Evolutionary conservation across 2,888 invertebrate genomes (phyloP), one percentile per base, ranked within the genome.

Genomic region (Megastigmus dorsalis): DNA sequence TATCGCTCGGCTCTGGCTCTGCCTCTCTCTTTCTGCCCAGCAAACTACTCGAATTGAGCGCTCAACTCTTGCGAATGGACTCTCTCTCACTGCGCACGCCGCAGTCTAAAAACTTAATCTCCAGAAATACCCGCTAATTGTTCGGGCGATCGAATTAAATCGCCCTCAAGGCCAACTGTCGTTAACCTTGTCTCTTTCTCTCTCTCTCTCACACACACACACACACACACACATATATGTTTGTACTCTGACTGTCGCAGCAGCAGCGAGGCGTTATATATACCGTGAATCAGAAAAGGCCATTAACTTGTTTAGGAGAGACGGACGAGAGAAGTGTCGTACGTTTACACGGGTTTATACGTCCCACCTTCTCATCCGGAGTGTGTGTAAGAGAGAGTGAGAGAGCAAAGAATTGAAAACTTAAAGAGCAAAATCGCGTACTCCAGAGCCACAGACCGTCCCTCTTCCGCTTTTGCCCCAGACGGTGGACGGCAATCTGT

Each of bases 51-150:
- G 33, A 43, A 18, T 26, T n/a, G 20, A 43, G 41, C 18, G 23
- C 10, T 60, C 9, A 62, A 67, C 41, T 66, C 13, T n/a, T n/a
- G n/a, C 30, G 36, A 59, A 57, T 50, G 33, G 23, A 20, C 48
- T 36, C 20, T 5, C 41, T 43, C 13, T 54, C 55, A 15, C n/a
- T 26, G 28, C 6, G 6, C 15, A 26, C n/a, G n/a, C n/a, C n/a
- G n/a, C n/a, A n/a, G n/a, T n/a, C n/a, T 26, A 50, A 71, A 74
- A 71, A 57, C 55, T 71, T 71, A 68, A 68, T 72, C 66, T 62
- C 20, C 18, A 68, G 71, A 72, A 75, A 70, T 38, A 55, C 41
- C 45, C 43, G 62, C 70, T 73, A 76, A 76, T 76, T 76, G 73
- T 70, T 20, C 50, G 33, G 20, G n/a, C 62, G 65, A 76, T 74